These are phyloP conservation scores for Ophonus ardosiacus DNA, from an alignment of 2,888 invertebrate species.

Conservation along the genomic window DNA sequence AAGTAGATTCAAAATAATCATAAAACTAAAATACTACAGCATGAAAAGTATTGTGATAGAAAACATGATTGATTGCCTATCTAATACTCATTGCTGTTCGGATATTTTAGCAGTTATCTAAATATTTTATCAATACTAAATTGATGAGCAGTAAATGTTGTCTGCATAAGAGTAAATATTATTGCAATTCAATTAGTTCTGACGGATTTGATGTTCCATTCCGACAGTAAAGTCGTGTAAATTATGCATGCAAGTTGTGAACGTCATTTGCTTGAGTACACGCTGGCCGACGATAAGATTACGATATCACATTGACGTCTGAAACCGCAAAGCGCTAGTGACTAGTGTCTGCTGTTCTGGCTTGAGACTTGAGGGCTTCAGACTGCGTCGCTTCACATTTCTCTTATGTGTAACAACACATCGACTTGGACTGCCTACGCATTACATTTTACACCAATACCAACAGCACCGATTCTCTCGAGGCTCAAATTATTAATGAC, in stretches of 20 bases:
- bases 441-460: background rate
- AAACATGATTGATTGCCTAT: slow-evolving; percentile 29
- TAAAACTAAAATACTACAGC: slow-evolving; percentile 8
- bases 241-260: slow-evolving; percentile 52
- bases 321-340: slow-evolving; percentile 9
- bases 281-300: slow-evolving; percentile 48
- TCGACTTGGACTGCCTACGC: background rate
- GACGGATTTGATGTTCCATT: slow-evolving; percentile 53
- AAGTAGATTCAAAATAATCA: background rate
- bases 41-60: slow-evolving; percentile 27
- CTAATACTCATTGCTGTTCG: slow-evolving; percentile 33
- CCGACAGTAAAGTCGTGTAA: slow-evolving; percentile 41
- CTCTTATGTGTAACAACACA: slow-evolving; percentile 20
- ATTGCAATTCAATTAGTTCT: slow-evolving; percentile 61
- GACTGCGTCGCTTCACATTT: slow-evolving; percentile 16
- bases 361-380: background rate
- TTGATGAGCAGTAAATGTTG: slow-evolving; percentile 50
- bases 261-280: slow-evolving; percentile 52
- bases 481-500: slow-evolving; percentile 41
- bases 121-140: slow-evolving; percentile 48
- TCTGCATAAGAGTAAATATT: slow-evolving; percentile 53
- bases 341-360: background rate
- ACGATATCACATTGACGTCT: slow-evolving; percentile 43
- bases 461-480: slow-evolving; percentile 21
- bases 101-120: slow-evolving; percentile 40